Percentiles rank a stretch among this genome's conserved stretches.
Conservation (phyloP, 2,888 invertebrate species). For the Galeopsomyia nigrocyanea region DNA sequence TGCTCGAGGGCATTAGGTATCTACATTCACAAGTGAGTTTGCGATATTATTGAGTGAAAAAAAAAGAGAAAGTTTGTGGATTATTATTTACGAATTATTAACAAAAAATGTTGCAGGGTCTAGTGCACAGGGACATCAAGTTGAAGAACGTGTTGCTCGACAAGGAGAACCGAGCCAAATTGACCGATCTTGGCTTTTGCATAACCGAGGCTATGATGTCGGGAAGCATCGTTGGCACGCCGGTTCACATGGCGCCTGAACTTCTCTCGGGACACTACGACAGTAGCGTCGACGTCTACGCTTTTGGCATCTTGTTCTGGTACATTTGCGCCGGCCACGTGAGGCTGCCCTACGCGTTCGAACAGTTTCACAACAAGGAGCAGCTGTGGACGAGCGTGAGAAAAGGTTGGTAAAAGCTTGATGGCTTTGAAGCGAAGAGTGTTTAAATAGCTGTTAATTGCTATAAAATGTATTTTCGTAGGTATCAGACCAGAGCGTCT, state of each 20-base stretch:
- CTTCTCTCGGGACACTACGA: conserved; percentile 85
- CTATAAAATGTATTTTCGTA: conserved; percentile 60
- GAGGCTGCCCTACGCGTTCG: conserved; percentile 83
- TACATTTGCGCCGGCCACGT: conserved; percentile 89
- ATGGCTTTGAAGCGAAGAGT: not conserved
- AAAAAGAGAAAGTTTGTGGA: no score
- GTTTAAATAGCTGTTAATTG: not conserved
- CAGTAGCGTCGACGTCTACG: conserved; percentile 88
- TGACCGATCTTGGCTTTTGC: conserved; percentile 92
- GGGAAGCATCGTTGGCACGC: conserved; percentile 89
- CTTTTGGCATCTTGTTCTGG: conserved; percentile 92
- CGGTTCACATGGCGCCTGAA: conserved; percentile 94
- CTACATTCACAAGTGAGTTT: conserved; percentile 79
- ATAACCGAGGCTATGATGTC: conserved; percentile 92
- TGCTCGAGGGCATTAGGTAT: conserved; percentile 89
- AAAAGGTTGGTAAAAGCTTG: conserved; percentile 74
- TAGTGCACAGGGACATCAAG: conserved; percentile 91
- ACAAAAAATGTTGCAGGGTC: conserved; percentile 69
- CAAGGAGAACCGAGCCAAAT: conserved; percentile 78
- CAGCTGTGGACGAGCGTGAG: conserved; percentile 88
- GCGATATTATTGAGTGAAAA: not conserved
- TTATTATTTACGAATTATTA: not conserved
- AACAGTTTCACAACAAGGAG: conserved; percentile 87
- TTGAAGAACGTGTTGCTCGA: conserved; percentile 91
- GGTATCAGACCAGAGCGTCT: conserved; percentile 87